Percentiles rank a stretch among this genome's conserved stretches.
Conservation (phyloP, 2,113 vertebrate species). For the Neomonachus schauinslandi region DNA sequence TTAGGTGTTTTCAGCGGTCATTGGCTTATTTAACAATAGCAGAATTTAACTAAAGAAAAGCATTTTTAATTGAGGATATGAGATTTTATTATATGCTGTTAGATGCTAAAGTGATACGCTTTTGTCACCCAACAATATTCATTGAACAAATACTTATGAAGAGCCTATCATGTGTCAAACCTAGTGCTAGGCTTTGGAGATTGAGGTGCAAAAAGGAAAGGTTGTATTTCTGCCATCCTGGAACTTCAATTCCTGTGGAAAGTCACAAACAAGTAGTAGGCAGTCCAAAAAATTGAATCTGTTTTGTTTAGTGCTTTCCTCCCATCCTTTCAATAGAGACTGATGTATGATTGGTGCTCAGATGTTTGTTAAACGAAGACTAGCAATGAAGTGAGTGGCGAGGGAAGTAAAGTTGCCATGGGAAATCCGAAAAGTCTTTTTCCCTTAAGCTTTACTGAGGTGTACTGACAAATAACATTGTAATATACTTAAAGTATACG, state of each 20-base stretch:
- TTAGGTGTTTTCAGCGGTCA: neutral
- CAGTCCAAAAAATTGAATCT: neutral
- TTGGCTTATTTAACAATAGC: neutral
- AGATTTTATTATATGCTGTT: neutral
- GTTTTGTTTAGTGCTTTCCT: neutral
- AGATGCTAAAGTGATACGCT: neutral
- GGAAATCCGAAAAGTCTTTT: too few relatives aligned
- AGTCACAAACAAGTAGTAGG: neutral
- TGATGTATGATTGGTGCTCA: neutral
- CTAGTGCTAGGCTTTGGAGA: neutral
- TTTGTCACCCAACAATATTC: neutral
- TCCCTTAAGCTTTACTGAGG: neutral
- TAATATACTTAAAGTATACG: neutral
- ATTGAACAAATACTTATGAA: neutral
- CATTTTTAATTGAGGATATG: neutral
- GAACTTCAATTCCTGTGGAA: neutral
- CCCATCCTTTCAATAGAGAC: neutral
- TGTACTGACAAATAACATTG: neutral
- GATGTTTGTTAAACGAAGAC: neutral
- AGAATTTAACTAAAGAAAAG: slow-evolving; percentile 1
- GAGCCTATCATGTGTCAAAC: neutral
- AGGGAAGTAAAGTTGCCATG: neutral
- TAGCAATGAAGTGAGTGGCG: neutral
- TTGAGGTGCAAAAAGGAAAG: neutral
- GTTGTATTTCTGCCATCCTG: neutral